These are phyloP conservation scores for Heterodera filipjevi DNA, from an alignment of 2,888 invertebrate genomes.

Conservation along the genomic window DNA sequence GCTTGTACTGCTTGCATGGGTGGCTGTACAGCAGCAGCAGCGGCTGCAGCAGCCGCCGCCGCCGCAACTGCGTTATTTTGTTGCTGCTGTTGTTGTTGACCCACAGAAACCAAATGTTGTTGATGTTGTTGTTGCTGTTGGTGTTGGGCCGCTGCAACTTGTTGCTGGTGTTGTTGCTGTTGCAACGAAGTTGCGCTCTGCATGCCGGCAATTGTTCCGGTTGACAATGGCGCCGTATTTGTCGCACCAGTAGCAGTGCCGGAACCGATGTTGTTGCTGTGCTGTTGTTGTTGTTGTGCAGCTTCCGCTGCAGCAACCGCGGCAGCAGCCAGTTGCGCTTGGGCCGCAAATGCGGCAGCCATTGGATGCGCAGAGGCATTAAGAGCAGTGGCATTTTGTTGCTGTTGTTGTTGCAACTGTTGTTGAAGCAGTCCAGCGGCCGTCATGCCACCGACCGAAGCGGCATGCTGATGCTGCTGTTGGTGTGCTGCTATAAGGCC, in stretches of 20 bases:
- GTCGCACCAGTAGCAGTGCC: background rate
- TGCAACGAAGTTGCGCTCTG: background rate
- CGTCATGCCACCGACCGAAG: conserved; percentile 12
- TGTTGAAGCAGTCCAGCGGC: conserved; percentile 11
- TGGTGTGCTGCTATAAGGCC: conserved; percentile 19
- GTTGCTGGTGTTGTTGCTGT: background rate
- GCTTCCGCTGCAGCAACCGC: conserved; percentile 27
- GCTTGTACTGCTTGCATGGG: conserved; percentile 6
- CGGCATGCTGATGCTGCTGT: conserved; percentile 27
- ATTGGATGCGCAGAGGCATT: conserved; percentile 12
- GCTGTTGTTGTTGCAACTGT: conserved; percentile 24
- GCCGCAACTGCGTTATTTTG: background rate
- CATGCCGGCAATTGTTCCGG: background rate
- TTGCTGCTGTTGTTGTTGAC: background rate
- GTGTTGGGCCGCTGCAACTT: background rate
- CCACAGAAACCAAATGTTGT: background rate
- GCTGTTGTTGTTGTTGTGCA: conserved; percentile 7
- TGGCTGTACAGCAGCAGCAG: too few species aligned
- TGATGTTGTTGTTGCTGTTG: background rate
- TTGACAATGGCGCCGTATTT: background rate
- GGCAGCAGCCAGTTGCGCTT: conserved; percentile 27
- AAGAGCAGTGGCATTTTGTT: background rate
- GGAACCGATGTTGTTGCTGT: background rate
- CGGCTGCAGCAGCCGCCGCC: too few species aligned
- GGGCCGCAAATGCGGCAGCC: conserved; percentile 16